A percentile compares a stretch with the other conserved stretches of the same genome.
Evolutionary conservation across 2,888 invertebrate species (phyloP).

Genomic region (Tachina fera): DNA sequence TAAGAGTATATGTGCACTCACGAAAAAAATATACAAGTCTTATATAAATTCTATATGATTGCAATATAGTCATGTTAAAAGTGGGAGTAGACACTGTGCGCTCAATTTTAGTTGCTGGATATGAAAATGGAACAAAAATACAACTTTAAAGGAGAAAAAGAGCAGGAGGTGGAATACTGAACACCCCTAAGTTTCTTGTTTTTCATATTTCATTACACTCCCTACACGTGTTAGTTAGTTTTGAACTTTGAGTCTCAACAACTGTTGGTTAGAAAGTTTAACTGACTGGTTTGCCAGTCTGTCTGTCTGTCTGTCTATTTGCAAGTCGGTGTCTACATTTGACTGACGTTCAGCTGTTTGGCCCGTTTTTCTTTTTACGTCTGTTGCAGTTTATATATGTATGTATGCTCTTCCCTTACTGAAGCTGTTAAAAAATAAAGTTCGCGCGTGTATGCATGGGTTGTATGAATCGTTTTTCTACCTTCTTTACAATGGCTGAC

Average conservation of each 20-base stretch:
- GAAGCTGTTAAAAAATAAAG: slow-evolving; percentile 61
- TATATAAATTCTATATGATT: slow-evolving; percentile 56
- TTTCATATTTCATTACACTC: slow-evolving; percentile 70
- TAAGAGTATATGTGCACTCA: slow-evolving; percentile 7
- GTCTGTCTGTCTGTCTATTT: neutral
- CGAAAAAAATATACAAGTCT: slow-evolving; percentile 34
- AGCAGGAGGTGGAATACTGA: slow-evolving; percentile 18
- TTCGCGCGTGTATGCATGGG: slow-evolving; percentile 14
- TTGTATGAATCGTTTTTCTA: slow-evolving; percentile 38
- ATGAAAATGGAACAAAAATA: slow-evolving; percentile 6
- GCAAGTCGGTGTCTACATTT: slow-evolving; percentile 4
- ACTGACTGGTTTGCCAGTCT: slow-evolving; percentile 21
- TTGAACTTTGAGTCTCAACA: slow-evolving; percentile 68
- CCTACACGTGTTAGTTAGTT: slow-evolving; percentile 67
- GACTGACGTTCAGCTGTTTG: slow-evolving; percentile 64
- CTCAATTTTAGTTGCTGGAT: slow-evolving; percentile 43
- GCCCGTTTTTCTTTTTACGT: slow-evolving; percentile 62
- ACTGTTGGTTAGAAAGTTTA: slow-evolving; percentile 62
- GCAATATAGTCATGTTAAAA: slow-evolving; percentile 62
- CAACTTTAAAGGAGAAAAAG: neutral
- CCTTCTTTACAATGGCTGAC: slow-evolving; percentile 28
- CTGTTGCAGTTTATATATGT: slow-evolving; percentile 58
- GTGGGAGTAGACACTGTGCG: slow-evolving; percentile 48
- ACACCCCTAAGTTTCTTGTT: slow-evolving; percentile 54
- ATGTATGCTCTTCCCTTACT: slow-evolving; percentile 49